Evolutionary conservation across 2,797 vertebrate genomes (phyloP).

Genomic region (Pitangus sulphuratus): DNA sequence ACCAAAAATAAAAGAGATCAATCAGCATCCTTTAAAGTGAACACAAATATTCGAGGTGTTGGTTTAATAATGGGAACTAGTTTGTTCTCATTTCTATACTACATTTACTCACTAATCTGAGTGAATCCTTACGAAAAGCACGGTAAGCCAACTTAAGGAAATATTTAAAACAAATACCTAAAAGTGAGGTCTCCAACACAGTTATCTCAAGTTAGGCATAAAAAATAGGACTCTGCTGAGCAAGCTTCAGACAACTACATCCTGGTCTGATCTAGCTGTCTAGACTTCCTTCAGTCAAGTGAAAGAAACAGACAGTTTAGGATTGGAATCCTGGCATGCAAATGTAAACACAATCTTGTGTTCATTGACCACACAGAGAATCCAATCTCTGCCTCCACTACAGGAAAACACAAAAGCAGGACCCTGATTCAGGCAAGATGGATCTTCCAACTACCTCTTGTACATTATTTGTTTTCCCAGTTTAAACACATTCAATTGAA

Average conservation of each 20-base stretch:
- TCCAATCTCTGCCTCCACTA: neutral
- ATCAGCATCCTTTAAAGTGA: neutral
- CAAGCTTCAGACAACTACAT: neutral
- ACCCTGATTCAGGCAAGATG: neutral
- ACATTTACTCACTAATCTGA: neutral
- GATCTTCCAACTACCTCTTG: neutral
- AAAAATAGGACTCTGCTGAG: neutral
- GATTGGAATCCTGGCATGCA: neutral
- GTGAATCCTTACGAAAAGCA: neutral
- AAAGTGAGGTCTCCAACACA: neutral
- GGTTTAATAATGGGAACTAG: neutral
- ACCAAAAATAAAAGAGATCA: too few relatives aligned
- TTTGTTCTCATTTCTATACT: neutral
- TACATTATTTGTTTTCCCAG: fast-evolving
- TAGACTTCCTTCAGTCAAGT: neutral
- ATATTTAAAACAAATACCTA: neutral
- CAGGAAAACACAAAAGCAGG: neutral
- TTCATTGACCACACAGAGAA: neutral
- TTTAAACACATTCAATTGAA: neutral
- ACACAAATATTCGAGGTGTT: neutral
- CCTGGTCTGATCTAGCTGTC: neutral
- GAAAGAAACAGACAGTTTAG: neutral
- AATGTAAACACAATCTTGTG: neutral
- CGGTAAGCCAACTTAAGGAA: neutral
- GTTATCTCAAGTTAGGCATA: neutral